phyloP scores from a whole-genome alignment of 2,888 invertebrate genomes.

The Drosophila nr. perissopoda region DNA sequence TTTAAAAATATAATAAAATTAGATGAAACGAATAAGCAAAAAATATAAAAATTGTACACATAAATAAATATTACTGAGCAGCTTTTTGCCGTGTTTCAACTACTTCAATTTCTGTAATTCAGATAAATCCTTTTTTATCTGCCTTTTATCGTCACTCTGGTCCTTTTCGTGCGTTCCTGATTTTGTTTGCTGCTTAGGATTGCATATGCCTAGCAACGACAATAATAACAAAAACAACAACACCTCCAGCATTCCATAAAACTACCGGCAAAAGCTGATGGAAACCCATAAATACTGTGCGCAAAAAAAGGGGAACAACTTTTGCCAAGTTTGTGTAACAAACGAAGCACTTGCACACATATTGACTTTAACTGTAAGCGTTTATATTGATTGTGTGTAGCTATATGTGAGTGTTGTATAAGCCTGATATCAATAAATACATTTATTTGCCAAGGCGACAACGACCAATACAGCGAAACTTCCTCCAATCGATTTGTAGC shows the following conservation, averaged over 20 bases:
- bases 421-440: constrained; percentile 56
- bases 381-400: constrained; percentile 52
- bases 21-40: not conserved
- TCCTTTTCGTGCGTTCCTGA: constrained; percentile 46
- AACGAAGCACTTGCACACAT: constrained; percentile 67
- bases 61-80: not conserved
- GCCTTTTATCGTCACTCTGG: not conserved
- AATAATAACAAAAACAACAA: constrained; percentile 21
- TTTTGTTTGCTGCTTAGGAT: constrained; percentile 61
- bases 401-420: constrained; percentile 18
- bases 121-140: constrained; percentile 10
- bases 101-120: not conserved
- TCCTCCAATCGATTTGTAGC: constrained; percentile 15
- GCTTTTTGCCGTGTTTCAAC: not conserved
- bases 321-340: constrained; percentile 64
- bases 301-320: constrained; percentile 41
- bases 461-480: constrained; percentile 8
- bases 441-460: constrained; percentile 47
- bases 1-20: not conserved
- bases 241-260: constrained; percentile 28
- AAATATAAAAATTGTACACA: not conserved
- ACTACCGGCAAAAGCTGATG: constrained; percentile 59
- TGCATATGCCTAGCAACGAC: constrained; percentile 51
- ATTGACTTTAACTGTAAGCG: constrained; percentile 69
- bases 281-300: constrained; percentile 59